Percentiles rank a stretch among this genome's conserved stretches.
Evolutionary conservation across 2,888 invertebrate genomes (phyloP).

Genomic region (Deilephila porcellus): DNA sequence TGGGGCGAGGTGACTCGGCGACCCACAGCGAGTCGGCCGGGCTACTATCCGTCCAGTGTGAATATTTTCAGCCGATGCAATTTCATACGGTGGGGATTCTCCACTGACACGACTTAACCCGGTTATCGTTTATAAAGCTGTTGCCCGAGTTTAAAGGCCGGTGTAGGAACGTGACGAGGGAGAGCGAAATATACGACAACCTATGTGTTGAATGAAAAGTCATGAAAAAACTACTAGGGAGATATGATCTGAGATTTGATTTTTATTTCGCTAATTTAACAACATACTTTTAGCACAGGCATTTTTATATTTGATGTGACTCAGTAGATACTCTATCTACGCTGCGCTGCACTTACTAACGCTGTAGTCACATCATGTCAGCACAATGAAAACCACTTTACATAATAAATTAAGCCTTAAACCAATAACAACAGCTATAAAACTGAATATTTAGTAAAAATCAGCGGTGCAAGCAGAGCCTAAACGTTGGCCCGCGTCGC

Average conservation of each 20-base stretch:
- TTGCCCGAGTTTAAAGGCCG: neutral
- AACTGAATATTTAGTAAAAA: slow-evolving; percentile 8
- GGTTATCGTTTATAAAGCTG: neutral
- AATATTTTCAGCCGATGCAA: neutral
- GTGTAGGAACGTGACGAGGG: no score
- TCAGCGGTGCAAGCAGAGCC: slow-evolving; percentile 3
- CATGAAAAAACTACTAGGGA: no score
- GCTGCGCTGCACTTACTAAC: no score
- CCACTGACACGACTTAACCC: neutral
- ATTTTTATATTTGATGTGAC: no score
- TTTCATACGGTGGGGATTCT: slow-evolving; percentile 4
- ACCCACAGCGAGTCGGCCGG: neutral
- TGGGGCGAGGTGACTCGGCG: neutral
- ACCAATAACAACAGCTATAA: neutral
- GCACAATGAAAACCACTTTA: neutral
- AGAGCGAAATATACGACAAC: no score
- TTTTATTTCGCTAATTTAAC: no score
- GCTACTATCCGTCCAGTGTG: neutral
- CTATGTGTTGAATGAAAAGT: no score
- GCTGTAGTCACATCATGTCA: no score
- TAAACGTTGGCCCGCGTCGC: slow-evolving; percentile 19
- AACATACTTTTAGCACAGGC: no score
- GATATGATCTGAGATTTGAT: no score
- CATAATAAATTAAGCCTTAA: slow-evolving; percentile 2
- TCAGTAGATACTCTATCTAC: no score